Evolutionary conservation across 2,797 vertebrate species (phyloP).

Genomic region (Cossypha caffra): DNA sequence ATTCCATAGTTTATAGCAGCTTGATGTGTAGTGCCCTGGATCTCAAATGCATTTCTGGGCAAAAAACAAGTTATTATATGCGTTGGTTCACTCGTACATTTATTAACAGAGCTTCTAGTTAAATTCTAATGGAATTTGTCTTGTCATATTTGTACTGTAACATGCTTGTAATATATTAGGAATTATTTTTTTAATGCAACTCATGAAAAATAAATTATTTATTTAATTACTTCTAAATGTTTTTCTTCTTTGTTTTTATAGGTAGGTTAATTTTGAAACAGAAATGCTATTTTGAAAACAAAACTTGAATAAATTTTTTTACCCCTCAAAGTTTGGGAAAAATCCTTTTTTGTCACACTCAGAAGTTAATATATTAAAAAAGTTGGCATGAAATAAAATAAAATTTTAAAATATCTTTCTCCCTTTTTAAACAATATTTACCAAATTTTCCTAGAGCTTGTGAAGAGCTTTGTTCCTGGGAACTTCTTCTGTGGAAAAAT

Average conservation of each 20-base stretch:
- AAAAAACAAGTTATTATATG: neutral
- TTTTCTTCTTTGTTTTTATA: neutral
- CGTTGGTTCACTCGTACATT: neutral
- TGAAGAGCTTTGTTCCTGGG: neutral
- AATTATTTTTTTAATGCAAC: neutral
- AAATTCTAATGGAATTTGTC: neutral
- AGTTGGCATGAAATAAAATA: neutral
- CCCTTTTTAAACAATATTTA: neutral
- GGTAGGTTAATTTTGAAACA: neutral
- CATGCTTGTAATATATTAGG: neutral
- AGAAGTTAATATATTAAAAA: neutral
- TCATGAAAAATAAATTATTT: neutral
- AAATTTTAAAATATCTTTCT: neutral
- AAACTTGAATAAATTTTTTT: neutral
- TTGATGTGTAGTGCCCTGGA: neutral
- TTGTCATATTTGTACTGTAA: neutral
- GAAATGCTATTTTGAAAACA: neutral
- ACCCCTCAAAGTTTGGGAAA: fast-evolving
- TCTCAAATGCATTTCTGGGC: neutral
- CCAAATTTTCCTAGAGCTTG: neutral
- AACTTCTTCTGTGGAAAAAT: neutral
- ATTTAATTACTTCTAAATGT: neutral
- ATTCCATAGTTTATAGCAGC: neutral
- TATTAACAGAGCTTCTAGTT: neutral
- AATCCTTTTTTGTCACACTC: neutral